These are phyloP conservation scores for Eurytoma californica DNA, from an alignment of 2,888 invertebrate species.

Conservation along the genomic window DNA sequence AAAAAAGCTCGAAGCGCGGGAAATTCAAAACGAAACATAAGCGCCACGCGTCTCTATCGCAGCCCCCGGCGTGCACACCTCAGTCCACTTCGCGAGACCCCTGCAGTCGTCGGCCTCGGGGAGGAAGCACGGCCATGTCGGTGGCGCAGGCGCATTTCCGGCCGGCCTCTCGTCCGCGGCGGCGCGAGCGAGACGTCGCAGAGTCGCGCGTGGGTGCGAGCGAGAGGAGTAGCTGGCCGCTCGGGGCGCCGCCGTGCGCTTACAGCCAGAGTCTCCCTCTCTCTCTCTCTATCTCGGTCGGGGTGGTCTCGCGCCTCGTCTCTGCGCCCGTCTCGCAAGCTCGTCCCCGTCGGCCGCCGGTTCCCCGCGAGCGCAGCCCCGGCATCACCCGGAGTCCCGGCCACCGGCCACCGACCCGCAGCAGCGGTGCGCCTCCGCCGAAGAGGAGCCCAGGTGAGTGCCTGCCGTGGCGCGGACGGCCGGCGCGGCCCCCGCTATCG, in stretches of 20 bases:
- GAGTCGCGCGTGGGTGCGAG: not conserved
- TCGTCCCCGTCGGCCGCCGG: not conserved
- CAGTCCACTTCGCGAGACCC: too few species aligned
- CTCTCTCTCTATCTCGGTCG: slow-evolving; percentile 8
- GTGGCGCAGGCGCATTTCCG: slow-evolving; percentile 53
- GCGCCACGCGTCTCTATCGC: too few species aligned
- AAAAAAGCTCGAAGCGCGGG: too few species aligned
- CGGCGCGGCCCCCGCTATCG: slow-evolving; percentile 12
- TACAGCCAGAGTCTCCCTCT: not conserved
- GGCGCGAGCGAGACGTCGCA: not conserved
- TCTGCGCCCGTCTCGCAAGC: not conserved
- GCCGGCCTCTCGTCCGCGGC: not conserved
- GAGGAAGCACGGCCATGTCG: slow-evolving; percentile 33
- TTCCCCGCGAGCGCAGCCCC: too few species aligned
- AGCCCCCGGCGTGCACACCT: too few species aligned
- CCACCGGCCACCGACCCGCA: too few species aligned
- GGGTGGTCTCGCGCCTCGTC: slow-evolving; percentile 35
- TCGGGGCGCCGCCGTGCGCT: not conserved
- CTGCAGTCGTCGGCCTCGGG: too few species aligned
- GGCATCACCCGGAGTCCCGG: too few species aligned
- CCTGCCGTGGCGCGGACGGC: not conserved
- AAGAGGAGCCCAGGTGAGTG: not conserved
- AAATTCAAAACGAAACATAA: too few species aligned
- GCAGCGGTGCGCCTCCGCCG: not conserved
- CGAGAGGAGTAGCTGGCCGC: not conserved